Evolutionary conservation across 2,113 vertebrate genomes (phyloP).

Genomic region (Hiodon tergisus): DNA sequence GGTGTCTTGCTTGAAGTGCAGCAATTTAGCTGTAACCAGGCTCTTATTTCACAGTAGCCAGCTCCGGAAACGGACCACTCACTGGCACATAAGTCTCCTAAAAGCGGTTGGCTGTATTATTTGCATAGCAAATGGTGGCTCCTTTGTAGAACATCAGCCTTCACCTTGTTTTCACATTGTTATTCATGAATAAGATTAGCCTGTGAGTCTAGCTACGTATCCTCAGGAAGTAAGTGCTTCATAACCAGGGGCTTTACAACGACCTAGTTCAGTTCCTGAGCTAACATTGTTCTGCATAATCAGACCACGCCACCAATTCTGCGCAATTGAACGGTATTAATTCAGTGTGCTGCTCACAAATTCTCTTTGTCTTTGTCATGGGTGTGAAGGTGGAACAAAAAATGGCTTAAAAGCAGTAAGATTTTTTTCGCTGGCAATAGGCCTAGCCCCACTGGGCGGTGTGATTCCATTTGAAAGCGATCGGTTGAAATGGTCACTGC

Average conservation of each 20-base stretch:
- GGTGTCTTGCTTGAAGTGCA: too few relatives aligned
- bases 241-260: background rate
- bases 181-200: constrained; percentile 17
- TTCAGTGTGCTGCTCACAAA: background rate
- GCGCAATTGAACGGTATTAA: constrained; percentile 1
- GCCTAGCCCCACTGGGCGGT: background rate
- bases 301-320: background rate
- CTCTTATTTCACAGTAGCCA: background rate
- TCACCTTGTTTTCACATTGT: constrained; percentile 9
- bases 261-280: background rate
- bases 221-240: constrained; percentile 2
- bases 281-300: constrained; percentile 10
- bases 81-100: background rate
- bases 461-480: background rate
- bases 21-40: too few relatives aligned
- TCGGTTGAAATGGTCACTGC: background rate
- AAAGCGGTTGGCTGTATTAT: background rate
- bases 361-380: background rate
- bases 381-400: background rate
- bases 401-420: background rate
- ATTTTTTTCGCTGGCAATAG: background rate
- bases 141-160: background rate
- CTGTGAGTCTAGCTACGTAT: background rate
- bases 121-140: constrained; percentile 8
- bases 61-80: background rate